These are phyloP conservation scores for Myiotriccus ornatus DNA, from an alignment of 2,797 vertebrate genomes.

Conservation along the genomic window DNA sequence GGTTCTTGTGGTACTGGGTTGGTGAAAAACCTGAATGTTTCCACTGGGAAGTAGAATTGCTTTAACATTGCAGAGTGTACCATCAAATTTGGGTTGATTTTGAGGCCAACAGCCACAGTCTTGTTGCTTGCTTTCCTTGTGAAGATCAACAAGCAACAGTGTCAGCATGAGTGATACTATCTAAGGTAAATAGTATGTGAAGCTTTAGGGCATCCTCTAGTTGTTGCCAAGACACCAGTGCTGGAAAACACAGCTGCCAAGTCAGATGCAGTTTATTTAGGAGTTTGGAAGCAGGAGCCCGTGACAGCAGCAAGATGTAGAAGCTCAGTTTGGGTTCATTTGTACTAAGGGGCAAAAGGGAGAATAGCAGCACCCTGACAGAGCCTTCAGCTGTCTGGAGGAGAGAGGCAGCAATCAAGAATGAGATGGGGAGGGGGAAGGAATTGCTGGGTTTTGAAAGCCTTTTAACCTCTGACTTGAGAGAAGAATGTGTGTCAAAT, in stretches of 20 bases:
- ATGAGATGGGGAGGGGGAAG: not conserved
- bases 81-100: not conserved
- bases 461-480: constrained; percentile 47
- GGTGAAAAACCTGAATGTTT: not conserved
- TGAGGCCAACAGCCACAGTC: not conserved
- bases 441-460: constrained; percentile 10
- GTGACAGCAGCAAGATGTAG: constrained; percentile 31
- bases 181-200: not conserved
- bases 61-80: not conserved
- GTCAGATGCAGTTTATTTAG: not conserved
- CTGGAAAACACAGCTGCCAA: not conserved
- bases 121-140: not conserved
- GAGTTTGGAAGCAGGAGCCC: not conserved
- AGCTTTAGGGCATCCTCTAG: not conserved
- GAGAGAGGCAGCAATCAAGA: not conserved
- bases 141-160: not conserved
- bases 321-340: constrained; percentile 35
- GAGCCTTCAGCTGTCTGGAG: constrained; percentile 7
- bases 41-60: not conserved
- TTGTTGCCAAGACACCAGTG: not conserved
- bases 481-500: constrained; percentile 34
- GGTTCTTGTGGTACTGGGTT: not conserved
- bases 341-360: not conserved
- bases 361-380: constrained; percentile 32
- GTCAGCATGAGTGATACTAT: not conserved